phyloP scores from a whole-genome alignment of 1,140 invertebrate species.

The Phymorhynchus buccinoides region DNA sequence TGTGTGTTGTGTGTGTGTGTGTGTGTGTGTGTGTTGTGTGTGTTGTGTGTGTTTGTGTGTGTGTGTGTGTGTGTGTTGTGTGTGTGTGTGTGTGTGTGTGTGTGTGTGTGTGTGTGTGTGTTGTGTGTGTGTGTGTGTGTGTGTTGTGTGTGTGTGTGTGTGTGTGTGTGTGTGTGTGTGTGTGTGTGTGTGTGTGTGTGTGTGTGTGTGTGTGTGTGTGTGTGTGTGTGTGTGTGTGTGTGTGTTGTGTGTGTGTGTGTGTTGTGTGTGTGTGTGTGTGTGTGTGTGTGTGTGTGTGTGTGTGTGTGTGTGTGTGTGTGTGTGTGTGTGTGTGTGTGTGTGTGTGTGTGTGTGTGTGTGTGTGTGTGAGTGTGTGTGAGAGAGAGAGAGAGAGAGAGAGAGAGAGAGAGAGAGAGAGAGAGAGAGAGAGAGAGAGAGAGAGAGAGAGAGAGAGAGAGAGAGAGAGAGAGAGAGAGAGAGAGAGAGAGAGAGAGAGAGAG shows the following conservation, averaged over 20 bases:
- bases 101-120: background rate
- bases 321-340: background rate
- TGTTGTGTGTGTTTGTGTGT: too few species aligned
- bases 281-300: conserved; percentile 10
- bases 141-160: background rate
- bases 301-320: background rate
- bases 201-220: too few species aligned
- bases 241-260: too few species aligned
- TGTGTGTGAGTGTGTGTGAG: too few species aligned
- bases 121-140: background rate
- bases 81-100: conserved; percentile 10
- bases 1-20: conserved; percentile 28
- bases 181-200: too few species aligned
- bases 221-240: too few species aligned
- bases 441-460: too few species aligned
- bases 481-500: too few species aligned
- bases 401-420: too few species aligned
- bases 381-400: too few species aligned
- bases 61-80: background rate
- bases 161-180: background rate
- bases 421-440: too few species aligned
- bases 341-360: background rate
- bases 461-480: too few species aligned
- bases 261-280: conserved; percentile 1
- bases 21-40: conserved; percentile 23